A percentile compares a stretch with the other conserved stretches of the same genome.
These are phyloP conservation scores for Erebia epiphron DNA, from an alignment of 2,888 invertebrate genomes.

Conservation along the genomic window DNA sequence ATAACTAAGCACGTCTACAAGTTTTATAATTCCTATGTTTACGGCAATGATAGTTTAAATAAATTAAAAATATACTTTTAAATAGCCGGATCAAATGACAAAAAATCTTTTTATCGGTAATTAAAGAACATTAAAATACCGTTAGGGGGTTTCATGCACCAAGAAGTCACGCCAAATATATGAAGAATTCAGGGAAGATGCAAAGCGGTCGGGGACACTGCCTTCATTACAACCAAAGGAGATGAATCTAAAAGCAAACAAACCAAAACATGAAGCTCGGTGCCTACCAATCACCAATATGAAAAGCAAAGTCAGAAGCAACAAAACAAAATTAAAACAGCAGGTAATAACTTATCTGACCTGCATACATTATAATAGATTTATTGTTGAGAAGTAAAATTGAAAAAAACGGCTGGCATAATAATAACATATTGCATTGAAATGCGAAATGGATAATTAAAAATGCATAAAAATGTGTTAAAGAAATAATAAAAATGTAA, in stretches of 20 bases:
- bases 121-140: conserved; percentile 60
- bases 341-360: conserved; percentile 54
- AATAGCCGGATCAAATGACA: conserved; percentile 46
- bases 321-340: conserved; percentile 49
- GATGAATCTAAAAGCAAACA: conserved; percentile 67
- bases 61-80: conserved; percentile 51
- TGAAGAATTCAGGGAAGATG: conserved; percentile 74
- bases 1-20: conserved; percentile 73
- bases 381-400: background rate
- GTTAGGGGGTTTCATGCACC: conserved; percentile 74
- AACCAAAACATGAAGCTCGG: conserved; percentile 63
- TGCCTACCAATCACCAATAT: conserved; percentile 58
- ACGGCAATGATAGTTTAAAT: conserved; percentile 53
- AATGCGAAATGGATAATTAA: conserved; percentile 38
- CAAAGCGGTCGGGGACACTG: conserved; percentile 83
- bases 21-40: conserved; percentile 55
- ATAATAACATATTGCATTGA: background rate
- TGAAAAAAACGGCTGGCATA: conserved; percentile 21
- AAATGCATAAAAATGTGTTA: conserved; percentile 56
- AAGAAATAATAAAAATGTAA: conserved; percentile 55
- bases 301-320: conserved; percentile 62
- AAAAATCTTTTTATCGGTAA: conserved; percentile 44
- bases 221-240: conserved; percentile 82
- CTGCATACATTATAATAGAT: conserved; percentile 48
- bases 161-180: conserved; percentile 83